phyloP scores from a whole-genome alignment of 2,888 invertebrate genomes.

The Drosophila subsilvestris region DNA sequence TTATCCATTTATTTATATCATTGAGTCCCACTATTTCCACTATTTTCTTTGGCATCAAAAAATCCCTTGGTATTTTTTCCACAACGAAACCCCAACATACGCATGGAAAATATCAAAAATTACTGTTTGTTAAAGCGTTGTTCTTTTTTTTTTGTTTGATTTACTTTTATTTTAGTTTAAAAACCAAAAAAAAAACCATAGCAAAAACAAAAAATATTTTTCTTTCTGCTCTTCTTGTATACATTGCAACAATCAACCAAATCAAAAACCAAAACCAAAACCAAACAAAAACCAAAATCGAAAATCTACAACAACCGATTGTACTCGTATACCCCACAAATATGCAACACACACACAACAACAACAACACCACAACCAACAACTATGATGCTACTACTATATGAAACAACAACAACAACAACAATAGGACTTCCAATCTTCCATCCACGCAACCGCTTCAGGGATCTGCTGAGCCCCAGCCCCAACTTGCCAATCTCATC shows the following conservation, averaged over 20 bases:
- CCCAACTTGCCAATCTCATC: conserved; percentile 91
- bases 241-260: conserved; percentile 68
- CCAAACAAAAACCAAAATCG: conserved; percentile 54
- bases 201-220: conserved; percentile 74
- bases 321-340: conserved; percentile 27
- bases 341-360: conserved; percentile 35
- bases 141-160: conserved; percentile 74
- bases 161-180: conserved; percentile 80
- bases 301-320: conserved; percentile 54
- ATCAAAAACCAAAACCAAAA: conserved; percentile 25
- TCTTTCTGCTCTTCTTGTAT: conserved; percentile 81
- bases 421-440: conserved; percentile 88
- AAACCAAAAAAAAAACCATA: conserved; percentile 54
- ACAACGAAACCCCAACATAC: conserved; percentile 71
- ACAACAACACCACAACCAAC: conserved; percentile 37
- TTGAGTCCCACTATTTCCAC: conserved; percentile 20
- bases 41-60: conserved; percentile 23
- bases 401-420: conserved; percentile 47
- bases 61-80: conserved; percentile 71
- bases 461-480: conserved; percentile 92
- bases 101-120: conserved; percentile 81
- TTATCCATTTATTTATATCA: conserved; percentile 9
- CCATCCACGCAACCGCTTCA: conserved; percentile 86
- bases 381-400: conserved; percentile 35
- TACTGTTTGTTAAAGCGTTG: conserved; percentile 76